Evolutionary conservation across 2,797 vertebrate genomes (phyloP), one percentile per base, ranked within the genome.

Genomic region (Pelodytes ibericus): DNA sequence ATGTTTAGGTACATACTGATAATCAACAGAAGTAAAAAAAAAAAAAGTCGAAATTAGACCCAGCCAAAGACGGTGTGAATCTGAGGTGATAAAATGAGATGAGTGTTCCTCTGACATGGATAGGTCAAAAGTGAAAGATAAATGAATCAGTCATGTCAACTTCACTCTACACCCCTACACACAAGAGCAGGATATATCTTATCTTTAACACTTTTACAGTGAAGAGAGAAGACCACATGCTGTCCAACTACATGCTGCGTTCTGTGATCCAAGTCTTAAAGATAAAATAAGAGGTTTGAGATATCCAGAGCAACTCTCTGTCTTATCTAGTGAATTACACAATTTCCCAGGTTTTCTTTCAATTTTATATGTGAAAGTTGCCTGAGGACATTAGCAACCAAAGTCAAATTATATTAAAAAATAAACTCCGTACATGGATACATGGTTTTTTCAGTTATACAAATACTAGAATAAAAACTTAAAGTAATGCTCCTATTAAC

Each of bases 101-200:
- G n/a, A 66, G 51, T 70, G 66, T 49, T 56, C 24, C 27, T 13
- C 13, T 71, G 74, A 58, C 60, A 65, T 49, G 56, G 24, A 53
- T 51, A 60, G 75, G 75, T 59, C 75, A 77, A 56, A 51, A 36
- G 18, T 65, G 29, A 33, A 33, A 71, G 61, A 77, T 71, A 71
- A 77, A 56, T 64, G 69, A 56, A 77, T 71, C 60, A 77, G 26
- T 71, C 67, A 77, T 58, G 60, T 77, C 59, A 64, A 47, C 61
- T 72, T 72, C 75, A 75, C 56, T 75, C 58, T 39, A 69, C 65
- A 75, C 65, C 22, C 58, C 49, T 65, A 59, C 20, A 71, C 36
- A 70, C 44, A 71, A 63, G 7, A 72, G 56, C 67, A 71, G 68
- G 53, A 57, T 57, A 63, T 77, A 47, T 72, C 68, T 72, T 66